Conservation (phyloP, 2,113 vertebrate genomes). For the Campylomormyrus tamandua region DNA sequence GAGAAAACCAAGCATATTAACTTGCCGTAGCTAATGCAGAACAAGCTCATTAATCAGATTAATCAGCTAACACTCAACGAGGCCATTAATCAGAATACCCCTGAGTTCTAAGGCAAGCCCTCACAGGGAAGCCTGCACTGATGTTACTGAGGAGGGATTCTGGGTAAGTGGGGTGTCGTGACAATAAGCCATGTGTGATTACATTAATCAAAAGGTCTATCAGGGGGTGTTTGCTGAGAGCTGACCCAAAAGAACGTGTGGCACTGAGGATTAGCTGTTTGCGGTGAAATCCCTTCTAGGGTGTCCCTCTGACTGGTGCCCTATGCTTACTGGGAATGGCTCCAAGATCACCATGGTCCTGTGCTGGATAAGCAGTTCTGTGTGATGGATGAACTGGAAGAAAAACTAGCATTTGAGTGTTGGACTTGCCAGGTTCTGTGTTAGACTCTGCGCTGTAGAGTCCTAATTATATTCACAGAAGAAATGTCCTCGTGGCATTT, state of each 20-base stretch:
- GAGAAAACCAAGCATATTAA: neutral
- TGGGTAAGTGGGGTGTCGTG: neutral
- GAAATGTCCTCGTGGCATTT: neutral
- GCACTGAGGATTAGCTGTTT: neutral
- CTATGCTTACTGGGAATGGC: neutral
- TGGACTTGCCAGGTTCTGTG: neutral
- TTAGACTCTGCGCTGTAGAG: neutral
- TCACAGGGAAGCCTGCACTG: neutral
- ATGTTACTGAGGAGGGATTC: neutral
- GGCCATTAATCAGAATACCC: neutral
- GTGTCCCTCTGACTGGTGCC: neutral
- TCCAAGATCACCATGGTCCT: neutral
- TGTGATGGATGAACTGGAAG: neutral
- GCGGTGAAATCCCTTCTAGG: neutral
- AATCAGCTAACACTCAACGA: neutral
- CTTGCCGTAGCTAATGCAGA: neutral
- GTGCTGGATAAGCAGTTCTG: neutral
- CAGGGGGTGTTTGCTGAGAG: neutral
- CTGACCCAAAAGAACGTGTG: neutral
- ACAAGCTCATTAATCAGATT: slow-evolving; percentile 2
- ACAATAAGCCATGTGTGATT: neutral
- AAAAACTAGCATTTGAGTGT: neutral
- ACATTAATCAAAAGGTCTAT: neutral
- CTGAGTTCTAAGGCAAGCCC: neutral
- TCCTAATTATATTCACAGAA: neutral